Evolutionary conservation across 2,113 vertebrate genomes (phyloP).

Genomic region (Mormoops blainvillei): DNA sequence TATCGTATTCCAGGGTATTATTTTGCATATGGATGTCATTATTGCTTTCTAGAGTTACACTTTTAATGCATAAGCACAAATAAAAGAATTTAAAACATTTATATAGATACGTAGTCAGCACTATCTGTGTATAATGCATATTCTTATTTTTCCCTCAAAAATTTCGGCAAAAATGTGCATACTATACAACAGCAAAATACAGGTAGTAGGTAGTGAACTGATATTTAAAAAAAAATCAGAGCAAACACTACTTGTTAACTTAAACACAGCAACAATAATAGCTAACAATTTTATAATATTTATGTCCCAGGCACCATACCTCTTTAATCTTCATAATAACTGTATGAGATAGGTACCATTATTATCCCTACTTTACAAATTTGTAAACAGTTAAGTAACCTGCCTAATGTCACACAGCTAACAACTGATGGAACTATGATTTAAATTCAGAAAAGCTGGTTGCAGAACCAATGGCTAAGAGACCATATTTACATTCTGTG

Average conservation of each 20-base stretch:
- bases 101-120: no score
- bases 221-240: not conserved
- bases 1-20: no score
- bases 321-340: not conserved
- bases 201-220: not conserved
- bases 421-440: not conserved
- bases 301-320: not conserved
- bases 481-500: not conserved
- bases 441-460: not conserved
- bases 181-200: no score
- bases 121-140: no score
- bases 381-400: not conserved
- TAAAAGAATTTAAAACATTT: no score
- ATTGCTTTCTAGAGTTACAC: no score
- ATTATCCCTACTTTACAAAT: not conserved
- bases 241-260: not conserved
- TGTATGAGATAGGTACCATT: not conserved
- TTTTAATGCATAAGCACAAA: no score
- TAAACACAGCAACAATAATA: not conserved
- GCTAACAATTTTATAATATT: not conserved
- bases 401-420: not conserved
- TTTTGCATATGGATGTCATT: no score
- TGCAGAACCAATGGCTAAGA: not conserved
- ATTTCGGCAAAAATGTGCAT: no score
- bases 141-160: no score